These are phyloP conservation scores for Sarcophaga peregrina DNA, from an alignment of 1,140 invertebrate species.

Conservation along the genomic window DNA sequence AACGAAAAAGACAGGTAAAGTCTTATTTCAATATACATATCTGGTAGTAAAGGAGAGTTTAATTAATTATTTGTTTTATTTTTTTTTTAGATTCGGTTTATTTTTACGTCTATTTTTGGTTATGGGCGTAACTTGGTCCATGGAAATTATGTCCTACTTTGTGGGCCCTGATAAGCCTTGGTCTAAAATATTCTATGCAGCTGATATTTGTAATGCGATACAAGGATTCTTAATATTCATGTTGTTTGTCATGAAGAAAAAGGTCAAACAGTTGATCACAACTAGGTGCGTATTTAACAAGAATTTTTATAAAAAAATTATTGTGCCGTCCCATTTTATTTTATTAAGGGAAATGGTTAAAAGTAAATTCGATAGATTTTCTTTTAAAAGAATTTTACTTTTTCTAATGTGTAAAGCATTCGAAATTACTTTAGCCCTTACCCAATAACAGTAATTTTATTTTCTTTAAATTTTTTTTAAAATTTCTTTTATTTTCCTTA, in stretches of 20 bases:
- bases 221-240: slow-evolving; percentile 74
- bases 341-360: slow-evolving; percentile 4
- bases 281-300: slow-evolving; percentile 65
- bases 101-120: slow-evolving; percentile 79
- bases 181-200: slow-evolving; percentile 69
- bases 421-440: too few species aligned
- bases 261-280: slow-evolving; percentile 68
- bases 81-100: slow-evolving; percentile 71
- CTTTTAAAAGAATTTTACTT: too few species aligned
- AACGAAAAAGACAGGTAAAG: slow-evolving; percentile 74
- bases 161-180: slow-evolving; percentile 60
- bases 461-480: neutral
- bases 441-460: too few species aligned
- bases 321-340: neutral
- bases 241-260: slow-evolving; percentile 73
- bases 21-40: neutral
- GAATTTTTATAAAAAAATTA: slow-evolving; percentile 21
- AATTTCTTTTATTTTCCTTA: slow-evolving; percentile 39
- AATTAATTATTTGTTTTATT: slow-evolving; percentile 3
- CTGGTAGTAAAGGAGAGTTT: neutral
- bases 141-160: slow-evolving; percentile 76
- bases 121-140: slow-evolving; percentile 80
- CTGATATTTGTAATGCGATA: slow-evolving; percentile 68
- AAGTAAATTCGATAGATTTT: neutral
- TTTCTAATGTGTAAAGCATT: too few species aligned